Evolutionary conservation across 2,888 invertebrate species (phyloP).

Genomic region (Cynaeus angustus): DNA sequence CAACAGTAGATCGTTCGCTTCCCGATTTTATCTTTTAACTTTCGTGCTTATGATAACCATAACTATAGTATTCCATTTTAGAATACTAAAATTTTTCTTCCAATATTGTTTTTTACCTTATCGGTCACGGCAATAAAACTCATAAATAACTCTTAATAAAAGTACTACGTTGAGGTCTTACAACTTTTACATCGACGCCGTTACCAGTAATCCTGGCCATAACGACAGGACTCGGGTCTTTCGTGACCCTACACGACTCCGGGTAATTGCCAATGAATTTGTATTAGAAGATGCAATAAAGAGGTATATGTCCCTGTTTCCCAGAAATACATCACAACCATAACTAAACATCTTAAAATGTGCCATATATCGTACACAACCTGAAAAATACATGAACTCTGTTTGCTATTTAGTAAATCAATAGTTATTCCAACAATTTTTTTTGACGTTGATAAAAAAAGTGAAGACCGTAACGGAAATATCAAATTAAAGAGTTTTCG

Average conservation of each 20-base stretch:
- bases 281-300: slow-evolving; percentile 58
- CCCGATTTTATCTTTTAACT: no score
- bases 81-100: neutral
- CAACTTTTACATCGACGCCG: slow-evolving; percentile 61
- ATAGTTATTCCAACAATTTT: no score
- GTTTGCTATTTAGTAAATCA: no score
- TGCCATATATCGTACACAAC: neutral
- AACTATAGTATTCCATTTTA: no score
- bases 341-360: slow-evolving; percentile 3
- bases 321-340: slow-evolving; percentile 27
- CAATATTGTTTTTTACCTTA: slow-evolving; percentile 26
- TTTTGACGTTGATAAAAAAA: no score
- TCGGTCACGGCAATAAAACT: slow-evolving; percentile 22
- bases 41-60: no score
- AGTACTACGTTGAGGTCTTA: slow-evolving; percentile 53
- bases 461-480: slow-evolving; percentile 3
- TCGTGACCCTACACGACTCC: slow-evolving; percentile 52
- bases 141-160: slow-evolving; percentile 60
- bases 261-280: slow-evolving; percentile 64
- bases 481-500: slow-evolving; percentile 27
- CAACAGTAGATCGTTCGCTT: no score
- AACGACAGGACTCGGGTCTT: slow-evolving; percentile 55
- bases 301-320: slow-evolving; percentile 39
- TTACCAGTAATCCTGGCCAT: slow-evolving; percentile 63
- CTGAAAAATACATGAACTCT: no score